Percentiles rank a stretch among this genome's conserved stretches.
Evolutionary conservation across 2,888 invertebrate species (phyloP).

Genomic region (Erebia aethiops): DNA sequence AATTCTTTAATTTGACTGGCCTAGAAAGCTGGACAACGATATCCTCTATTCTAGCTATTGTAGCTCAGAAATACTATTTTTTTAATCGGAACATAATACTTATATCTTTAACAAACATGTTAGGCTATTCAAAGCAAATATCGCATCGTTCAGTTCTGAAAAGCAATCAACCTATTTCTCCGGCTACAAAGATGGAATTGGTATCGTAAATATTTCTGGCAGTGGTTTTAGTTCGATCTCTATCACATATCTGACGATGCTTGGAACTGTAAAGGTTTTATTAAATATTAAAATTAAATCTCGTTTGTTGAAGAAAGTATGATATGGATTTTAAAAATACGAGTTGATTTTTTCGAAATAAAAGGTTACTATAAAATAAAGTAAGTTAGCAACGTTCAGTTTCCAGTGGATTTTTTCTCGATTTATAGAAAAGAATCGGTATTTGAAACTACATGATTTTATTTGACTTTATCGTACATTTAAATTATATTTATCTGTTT

Average conservation of each 20-base stretch:
- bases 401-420: neutral
- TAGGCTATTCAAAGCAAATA: conserved; percentile 45
- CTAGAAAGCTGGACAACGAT: too few species aligned
- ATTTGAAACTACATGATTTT: too few species aligned
- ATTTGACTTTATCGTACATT: too few species aligned
- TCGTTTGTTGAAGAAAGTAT: neutral
- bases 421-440: neutral
- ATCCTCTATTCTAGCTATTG: too few species aligned
- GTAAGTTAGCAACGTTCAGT: neutral
- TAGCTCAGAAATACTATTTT: neutral
- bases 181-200: conserved; percentile 39
- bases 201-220: conserved; percentile 31
- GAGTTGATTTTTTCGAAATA: neutral
- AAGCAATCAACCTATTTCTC: conserved; percentile 56
- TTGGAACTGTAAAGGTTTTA: conserved; percentile 3
- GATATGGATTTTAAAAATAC: neutral
- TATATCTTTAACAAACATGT: conserved; percentile 46
- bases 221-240: conserved; percentile 11
- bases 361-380: neutral
- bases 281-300: neutral
- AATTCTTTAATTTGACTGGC: too few species aligned
- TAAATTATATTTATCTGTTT: too few species aligned
- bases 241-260: conserved; percentile 1
- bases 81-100: conserved; percentile 44
- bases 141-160: conserved; percentile 44